These are phyloP conservation scores for Diplolepis rosae DNA, from an alignment of 2,888 invertebrate species.

Conservation along the genomic window DNA sequence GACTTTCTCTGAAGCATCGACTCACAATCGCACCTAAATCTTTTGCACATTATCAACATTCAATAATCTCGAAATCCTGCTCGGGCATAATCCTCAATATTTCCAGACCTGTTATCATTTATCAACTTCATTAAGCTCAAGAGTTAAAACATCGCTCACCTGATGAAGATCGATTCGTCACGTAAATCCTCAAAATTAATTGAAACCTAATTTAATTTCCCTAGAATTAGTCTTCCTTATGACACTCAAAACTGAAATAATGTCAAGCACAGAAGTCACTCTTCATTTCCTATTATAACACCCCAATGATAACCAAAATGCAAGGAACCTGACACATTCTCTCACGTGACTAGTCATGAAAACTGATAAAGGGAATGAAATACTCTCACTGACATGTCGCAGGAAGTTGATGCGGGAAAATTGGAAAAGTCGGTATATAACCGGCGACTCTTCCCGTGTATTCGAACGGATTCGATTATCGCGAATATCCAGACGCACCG, in stretches of 20 bases:
- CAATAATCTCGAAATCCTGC: too few species aligned
- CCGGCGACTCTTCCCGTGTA: slow-evolving; percentile 11
- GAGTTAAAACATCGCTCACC: background rate
- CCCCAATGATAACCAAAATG: background rate
- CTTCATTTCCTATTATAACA: background rate
- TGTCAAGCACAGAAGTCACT: background rate
- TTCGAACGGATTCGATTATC: slow-evolving; percentile 38
- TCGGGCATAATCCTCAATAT: too few species aligned
- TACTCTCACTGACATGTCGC: background rate
- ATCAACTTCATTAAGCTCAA: background rate
- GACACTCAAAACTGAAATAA: slow-evolving; percentile 4
- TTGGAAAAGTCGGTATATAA: background rate
- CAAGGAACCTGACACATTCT: background rate
- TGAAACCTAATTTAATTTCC: background rate
- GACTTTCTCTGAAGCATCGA: too few species aligned
- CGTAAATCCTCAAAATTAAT: slow-evolving; percentile 7
- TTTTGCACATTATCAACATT: too few species aligned
- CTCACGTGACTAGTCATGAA: background rate
- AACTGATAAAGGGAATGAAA: background rate
- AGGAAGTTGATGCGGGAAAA: background rate
- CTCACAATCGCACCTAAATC: too few species aligned
- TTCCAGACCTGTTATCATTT: too few species aligned
- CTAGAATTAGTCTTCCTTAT: background rate
- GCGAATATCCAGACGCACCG: slow-evolving; percentile 56
- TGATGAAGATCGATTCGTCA: background rate